Evolutionary conservation across 2,888 invertebrate genomes (phyloP).

Genomic region (Melieria crassipennis): DNA sequence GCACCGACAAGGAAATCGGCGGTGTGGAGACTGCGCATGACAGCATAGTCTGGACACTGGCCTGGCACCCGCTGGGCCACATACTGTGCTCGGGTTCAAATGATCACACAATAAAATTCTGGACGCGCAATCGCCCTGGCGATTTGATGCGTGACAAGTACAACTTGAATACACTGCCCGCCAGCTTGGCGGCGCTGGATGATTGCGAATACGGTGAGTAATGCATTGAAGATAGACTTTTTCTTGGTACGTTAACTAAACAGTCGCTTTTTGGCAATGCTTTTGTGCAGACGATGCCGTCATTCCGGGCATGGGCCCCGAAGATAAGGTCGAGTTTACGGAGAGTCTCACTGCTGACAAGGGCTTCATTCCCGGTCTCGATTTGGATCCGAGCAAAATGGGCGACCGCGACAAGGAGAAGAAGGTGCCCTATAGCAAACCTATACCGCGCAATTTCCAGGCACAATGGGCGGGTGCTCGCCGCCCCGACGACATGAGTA

Average conservation of each 20-base stretch:
- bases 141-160: slow-evolving; percentile 99
- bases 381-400: slow-evolving; percentile 75
- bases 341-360: slow-evolving; percentile 71
- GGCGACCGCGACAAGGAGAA: slow-evolving; percentile 78
- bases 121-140: slow-evolving; percentile 98
- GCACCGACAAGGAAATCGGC: slow-evolving; percentile 97
- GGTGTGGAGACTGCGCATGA: slow-evolving; percentile 99
- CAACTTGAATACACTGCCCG: slow-evolving; percentile 90
- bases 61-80: slow-evolving; percentile 99
- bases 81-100: slow-evolving; percentile 99
- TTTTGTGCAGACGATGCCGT: slow-evolving; percentile 73
- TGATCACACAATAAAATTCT: slow-evolving; percentile 98
- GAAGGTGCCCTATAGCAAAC: slow-evolving; percentile 93
- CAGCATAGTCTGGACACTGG: slow-evolving; percentile 98
- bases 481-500: slow-evolving; percentile 66
- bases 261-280: background rate
- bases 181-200: slow-evolving; percentile 78
- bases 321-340: slow-evolving; percentile 86
- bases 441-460: slow-evolving; percentile 95
- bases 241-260: background rate
- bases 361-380: slow-evolving; percentile 83
- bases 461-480: slow-evolving; percentile 93
- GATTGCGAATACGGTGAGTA: slow-evolving; percentile 74
- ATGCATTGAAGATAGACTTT: background rate
- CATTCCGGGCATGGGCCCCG: slow-evolving; percentile 98